Base-by-base conservation (phyloP, 1,140 invertebrate genomes). In the Drosophila baimaii region DNA sequence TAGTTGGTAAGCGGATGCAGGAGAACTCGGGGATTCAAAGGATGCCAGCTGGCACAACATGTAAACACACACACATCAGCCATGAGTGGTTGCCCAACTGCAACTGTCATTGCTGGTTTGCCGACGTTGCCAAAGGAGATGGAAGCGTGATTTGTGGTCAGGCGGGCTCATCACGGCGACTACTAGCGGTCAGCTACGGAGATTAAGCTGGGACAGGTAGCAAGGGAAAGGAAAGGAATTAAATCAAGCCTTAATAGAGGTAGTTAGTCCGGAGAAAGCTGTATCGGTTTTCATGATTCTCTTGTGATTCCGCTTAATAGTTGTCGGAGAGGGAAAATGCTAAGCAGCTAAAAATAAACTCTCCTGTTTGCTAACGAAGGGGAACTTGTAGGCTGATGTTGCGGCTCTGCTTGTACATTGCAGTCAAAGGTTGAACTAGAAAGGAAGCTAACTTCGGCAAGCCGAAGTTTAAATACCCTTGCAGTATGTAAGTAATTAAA, bases 51-150 rank as follows among this genome's bases (percentile, higher is more conserved):
- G 71, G 37, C 39, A 9, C 56, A 58, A 49, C 58, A 74, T 81
- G 81, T 77, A 74, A 84, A 75, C 81, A 86, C 73, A 70, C 81
- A 73, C 72, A 68, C 70, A 58, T 39, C n/a, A 21, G 29, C 6
- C 19, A 23, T 12, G 39, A 33, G 59, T 31, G 57, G 35, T 61
- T 23, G 37, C 10, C 21, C 74, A 56, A 63, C 52, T 79, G 79
- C 69, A 76, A 68, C 81, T 83, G 80, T 72, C 81, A 63, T 54
- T 62, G 56, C 9, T 15, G 56, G 62, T 19, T 33, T 33, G 31
- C 17, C 10, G 35, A 10, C 7, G 8, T 23, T 13, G 21, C 35
- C 10, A 7, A 35, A 12, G 21, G 39, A 70, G 25, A 31, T 39
- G 43, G 12, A 23, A 37, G 5, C 31, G 43, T 68, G 43, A 51